Base-by-base conservation (phyloP, 2,797 vertebrate species). In the Nyctalus aviator region DNA sequence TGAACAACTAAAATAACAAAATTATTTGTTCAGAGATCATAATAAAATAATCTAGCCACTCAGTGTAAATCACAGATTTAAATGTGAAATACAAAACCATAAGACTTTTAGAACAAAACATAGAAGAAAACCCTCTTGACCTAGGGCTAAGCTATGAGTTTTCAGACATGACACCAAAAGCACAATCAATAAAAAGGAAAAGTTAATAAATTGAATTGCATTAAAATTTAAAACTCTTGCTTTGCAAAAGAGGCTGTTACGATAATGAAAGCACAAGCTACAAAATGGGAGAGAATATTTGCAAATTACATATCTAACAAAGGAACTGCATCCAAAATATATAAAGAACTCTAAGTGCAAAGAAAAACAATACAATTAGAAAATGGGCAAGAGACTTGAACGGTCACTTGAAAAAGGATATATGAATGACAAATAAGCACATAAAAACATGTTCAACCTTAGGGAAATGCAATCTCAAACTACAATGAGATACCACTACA, bases 111-210 rank as follows among this genome's bases (percentile, higher is more conserved):
- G 59, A n/a, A 50, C 27, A 94, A 94, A 93, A 90, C 17, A 77
- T 62, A 59, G 27, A 46, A 93, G 46, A 83, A 46, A 92, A 83
- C 48, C 48, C 82, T 76, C 50, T 73, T 46, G 64, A 79, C 25
- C 13, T 83, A 41, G 13, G 25, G 30, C 75, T 91, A 88, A 91
- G 46, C 50, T 82, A 57, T 71, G 30, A 81, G 23, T 8, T 77
- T 96, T 95, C 78, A 77, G 53, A 89, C 79, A 89, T 82, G 46
- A 79, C 55, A 81, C 21, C 46, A 81, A 91, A 91, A 75, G 8
- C 8, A 86, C 9, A 50, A 71, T 46, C 15, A 21, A 78, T 64
- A 48, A 71, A 87, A 83, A 77, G 50, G 79, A 71, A 72, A 89
- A 59, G 30, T n/a, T 94, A 41, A 86, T 50, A 84, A 87, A 68